These are phyloP conservation scores for Drosophila quinaria DNA, from an alignment of 2,888 invertebrate genomes.

Conservation along the genomic window DNA sequence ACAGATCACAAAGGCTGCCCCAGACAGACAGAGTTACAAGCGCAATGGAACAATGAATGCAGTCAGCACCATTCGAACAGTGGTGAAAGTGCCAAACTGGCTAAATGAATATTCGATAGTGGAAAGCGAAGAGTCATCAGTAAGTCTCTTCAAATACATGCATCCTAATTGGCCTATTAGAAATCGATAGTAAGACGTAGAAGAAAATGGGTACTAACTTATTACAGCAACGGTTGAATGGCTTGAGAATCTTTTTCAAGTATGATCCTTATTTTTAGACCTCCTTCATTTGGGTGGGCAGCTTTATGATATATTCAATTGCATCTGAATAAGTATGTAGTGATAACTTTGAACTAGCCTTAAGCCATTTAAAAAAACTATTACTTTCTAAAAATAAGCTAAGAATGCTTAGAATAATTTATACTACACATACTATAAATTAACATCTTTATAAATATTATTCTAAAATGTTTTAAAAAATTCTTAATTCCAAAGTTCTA, in stretches of 20 bases:
- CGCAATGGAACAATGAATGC: constrained; percentile 75
- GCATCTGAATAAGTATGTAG: background rate
- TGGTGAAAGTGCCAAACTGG: constrained; percentile 60
- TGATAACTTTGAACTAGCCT: background rate
- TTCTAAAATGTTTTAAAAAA: background rate
- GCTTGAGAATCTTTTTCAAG: background rate
- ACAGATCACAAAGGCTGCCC: constrained; percentile 60
- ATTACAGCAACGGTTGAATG: background rate
- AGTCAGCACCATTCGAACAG: constrained; percentile 73
- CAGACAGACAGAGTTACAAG: constrained; percentile 77
- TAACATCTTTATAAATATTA: background rate
- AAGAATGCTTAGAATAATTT: background rate
- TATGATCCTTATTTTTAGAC: background rate
- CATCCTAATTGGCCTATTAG: constrained; percentile 23
- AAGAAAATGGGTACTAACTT: background rate
- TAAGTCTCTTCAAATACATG: constrained; percentile 4
- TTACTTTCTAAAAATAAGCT: background rate
- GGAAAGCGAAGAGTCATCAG: constrained; percentile 46
- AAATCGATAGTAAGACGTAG: background rate
- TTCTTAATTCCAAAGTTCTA: background rate
- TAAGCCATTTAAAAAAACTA: background rate
- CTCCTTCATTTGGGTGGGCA: background rate
- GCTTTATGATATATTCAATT: background rate
- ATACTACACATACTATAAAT: background rate
- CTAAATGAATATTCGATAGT: constrained; percentile 51